Base-by-base conservation (phyloP, 1,140 invertebrate species). In the Cataglyphis hispanica region DNA sequence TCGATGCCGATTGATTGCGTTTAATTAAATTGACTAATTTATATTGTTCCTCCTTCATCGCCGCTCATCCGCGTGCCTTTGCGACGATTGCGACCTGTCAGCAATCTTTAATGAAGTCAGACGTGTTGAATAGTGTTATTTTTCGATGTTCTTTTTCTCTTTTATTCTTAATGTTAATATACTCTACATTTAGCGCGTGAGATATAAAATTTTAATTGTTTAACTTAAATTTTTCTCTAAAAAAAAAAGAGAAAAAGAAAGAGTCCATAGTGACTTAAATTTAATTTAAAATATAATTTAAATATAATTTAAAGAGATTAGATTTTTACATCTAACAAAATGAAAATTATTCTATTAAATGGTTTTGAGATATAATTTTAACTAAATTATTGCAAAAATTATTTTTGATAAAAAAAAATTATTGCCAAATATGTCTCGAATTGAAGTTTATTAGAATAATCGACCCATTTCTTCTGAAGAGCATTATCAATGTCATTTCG, bases 11-110 rank as follows among this genome's bases (percentile, higher is more conserved):
- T 93, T 93, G 93, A 94, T 94, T 91, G 92, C 91, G 85, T 92
- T 91, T 94, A 93, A 94, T 94, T 93, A 91, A 93, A 93, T 93
- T 84, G 89, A 91, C 89, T 92, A 93, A 93, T 93, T 94, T 92
- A 92, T 91, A 93, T 92, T 91, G 91, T 91, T 89, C 50, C 86
- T 72, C 10, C 31, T 70, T 63, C 53, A 22, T 88, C 56, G 31
- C 56, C 43, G 16, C 16, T 85, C 77, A 66, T 60, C 77, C 78
- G 43, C 58, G 43, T 63, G 67, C 67, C 88, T 84, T 31, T 53
- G 10, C 58, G 66, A 72, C 13, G n/a, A 61, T 46, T 46, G 53
- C 19, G 11, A 46, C 22, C 43, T 37, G 50, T 56, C 37, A 13
- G 3, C 25, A 40, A 25, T 43, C 53, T 74, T 81, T 31, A n/a